Conservation (phyloP, 2,797 vertebrate genomes). For the Garrulus glandarius region DNA sequence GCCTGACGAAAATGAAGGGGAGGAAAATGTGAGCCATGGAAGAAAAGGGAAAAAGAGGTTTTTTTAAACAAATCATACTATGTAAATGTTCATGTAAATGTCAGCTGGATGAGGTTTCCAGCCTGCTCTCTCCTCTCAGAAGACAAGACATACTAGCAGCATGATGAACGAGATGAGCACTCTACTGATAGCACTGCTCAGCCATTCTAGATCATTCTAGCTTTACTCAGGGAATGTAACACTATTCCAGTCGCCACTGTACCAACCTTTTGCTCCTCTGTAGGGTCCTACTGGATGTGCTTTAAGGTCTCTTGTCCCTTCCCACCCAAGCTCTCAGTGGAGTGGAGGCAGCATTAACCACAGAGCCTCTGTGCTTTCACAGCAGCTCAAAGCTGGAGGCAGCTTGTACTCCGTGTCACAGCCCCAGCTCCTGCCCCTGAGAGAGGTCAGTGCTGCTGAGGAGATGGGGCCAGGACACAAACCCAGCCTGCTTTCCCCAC, state of each 20-base stretch:
- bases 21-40: not conserved
- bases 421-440: not conserved
- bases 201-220: not conserved
- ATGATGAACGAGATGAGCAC: not conserved
- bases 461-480: not conserved
- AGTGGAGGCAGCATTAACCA: not conserved
- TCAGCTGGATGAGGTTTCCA: not conserved
- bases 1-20: conserved; percentile 71
- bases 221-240: not conserved
- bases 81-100: not conserved
- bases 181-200: not conserved
- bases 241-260: not conserved
- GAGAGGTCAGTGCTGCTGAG: not conserved
- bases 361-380: not conserved
- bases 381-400: not conserved
- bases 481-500: not conserved
- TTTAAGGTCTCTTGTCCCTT: not conserved
- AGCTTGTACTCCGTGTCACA: not conserved
- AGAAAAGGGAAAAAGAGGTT: not conserved
- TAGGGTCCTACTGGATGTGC: not conserved
- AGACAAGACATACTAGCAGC: not conserved
- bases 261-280: not conserved
- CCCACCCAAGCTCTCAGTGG: not conserved
- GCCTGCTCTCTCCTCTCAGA: not conserved
- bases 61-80: not conserved